phyloP scores from a whole-genome alignment of 2,797 vertebrate species.

The Sebastiscus tertius region DNA sequence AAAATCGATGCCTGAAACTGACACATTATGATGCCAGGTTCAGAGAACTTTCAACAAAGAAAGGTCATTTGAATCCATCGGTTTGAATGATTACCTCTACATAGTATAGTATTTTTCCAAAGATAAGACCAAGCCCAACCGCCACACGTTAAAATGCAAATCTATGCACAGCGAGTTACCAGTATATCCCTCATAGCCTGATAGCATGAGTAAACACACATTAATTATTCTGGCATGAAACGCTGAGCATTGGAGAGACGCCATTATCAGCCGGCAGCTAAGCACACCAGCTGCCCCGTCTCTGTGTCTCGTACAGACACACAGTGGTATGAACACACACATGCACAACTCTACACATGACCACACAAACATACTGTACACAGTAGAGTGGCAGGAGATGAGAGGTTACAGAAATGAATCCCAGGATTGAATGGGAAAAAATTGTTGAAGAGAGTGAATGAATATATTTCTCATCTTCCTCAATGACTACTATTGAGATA shows the following conservation, averaged over 20 bases:
- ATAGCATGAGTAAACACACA: conserved; percentile 51
- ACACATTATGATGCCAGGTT: neutral
- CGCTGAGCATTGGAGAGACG: conserved; percentile 34
- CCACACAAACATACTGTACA: neutral
- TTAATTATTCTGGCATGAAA: conserved; percentile 50
- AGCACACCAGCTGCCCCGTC: conserved; percentile 54
- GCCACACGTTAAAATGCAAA: conserved; percentile 42
- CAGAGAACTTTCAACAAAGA: neutral
- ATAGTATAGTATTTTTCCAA: neutral
- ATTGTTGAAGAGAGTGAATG: neutral
- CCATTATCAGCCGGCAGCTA: conserved; percentile 62
- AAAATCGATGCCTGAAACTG: neutral
- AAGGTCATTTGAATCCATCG: neutral
- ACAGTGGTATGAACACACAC: conserved; percentile 1
- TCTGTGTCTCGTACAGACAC: neutral
- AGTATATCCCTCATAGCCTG: conserved; percentile 28
- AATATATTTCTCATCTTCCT: neutral
- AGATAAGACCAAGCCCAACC: conserved; percentile 20
- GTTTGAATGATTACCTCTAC: neutral
- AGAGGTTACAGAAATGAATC: neutral
- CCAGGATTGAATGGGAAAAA: neutral
- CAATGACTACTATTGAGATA: neutral
- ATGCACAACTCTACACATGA: neutral
- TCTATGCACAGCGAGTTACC: conserved; percentile 31
- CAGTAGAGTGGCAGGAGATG: neutral